These are phyloP conservation scores for Heliconius erato DNA, from an alignment of 2,888 invertebrate genomes.

Conservation along the genomic window DNA sequence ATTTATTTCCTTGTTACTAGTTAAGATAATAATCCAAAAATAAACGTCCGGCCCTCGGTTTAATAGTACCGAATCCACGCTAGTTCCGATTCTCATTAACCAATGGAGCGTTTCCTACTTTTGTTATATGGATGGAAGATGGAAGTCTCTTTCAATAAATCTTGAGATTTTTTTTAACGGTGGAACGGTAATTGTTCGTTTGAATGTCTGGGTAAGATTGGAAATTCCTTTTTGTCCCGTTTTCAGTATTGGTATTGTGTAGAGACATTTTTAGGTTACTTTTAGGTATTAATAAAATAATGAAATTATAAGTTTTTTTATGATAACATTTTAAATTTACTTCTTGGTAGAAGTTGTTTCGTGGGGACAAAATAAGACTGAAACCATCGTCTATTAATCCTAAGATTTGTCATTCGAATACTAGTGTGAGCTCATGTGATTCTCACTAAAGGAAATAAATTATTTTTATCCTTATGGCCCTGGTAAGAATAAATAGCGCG, in stretches of 20 bases:
- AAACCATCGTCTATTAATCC: slow-evolving; percentile 14
- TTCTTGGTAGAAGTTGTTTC: background rate
- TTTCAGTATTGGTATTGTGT: background rate
- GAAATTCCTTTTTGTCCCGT: background rate
- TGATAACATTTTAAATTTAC: background rate
- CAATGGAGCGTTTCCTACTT: slow-evolving; percentile 51
- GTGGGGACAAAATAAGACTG: background rate
- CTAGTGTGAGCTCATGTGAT: background rate
- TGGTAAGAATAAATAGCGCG: too few relatives aligned
- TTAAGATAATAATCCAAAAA: slow-evolving; percentile 66
- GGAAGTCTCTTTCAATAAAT: slow-evolving; percentile 42
- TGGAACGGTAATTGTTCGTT: slow-evolving; percentile 14
- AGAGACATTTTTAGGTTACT: background rate
- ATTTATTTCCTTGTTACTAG: slow-evolving; percentile 65
- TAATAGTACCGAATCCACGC: slow-evolving; percentile 73
- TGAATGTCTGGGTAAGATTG: slow-evolving; percentile 2
- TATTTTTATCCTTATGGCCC: too few relatives aligned
- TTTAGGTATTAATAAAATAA: background rate
- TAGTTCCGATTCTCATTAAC: slow-evolving; percentile 82
- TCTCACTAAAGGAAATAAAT: background rate
- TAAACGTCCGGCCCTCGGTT: slow-evolving; percentile 75
- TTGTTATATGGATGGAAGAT: slow-evolving; percentile 34
- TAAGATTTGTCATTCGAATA: background rate
- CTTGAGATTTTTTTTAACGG: slow-evolving; percentile 29
- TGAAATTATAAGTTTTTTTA: background rate